Evolutionary conservation across 1,140 invertebrate species (phyloP), one percentile per base, ranked within the genome.

Genomic region (Mercenaria mercenaria): DNA sequence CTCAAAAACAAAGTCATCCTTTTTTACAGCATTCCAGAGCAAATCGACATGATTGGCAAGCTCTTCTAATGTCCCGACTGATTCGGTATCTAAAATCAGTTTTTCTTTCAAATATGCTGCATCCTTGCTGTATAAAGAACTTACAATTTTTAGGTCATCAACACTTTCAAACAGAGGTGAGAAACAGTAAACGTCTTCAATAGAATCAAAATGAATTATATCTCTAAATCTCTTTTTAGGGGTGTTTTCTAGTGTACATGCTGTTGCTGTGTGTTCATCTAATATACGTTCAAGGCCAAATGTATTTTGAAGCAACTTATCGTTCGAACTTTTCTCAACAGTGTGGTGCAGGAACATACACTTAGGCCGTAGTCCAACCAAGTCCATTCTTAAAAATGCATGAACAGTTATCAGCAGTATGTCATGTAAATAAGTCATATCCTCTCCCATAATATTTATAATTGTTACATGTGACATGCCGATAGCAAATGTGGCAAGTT

Each of bases 401-500:
- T 64, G 69, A n/a, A 82, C 79, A 32, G 67, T 50, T 69, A 90
- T 90, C 87, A 69, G 77, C 15, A 90, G 56, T 2, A 90, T 72
- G 20, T 90, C 84, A 26, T 52, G 59, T 23, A 90, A 52, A 23
- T 90, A 76, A 13, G 20, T 13, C 10, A 39, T 72, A 34, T 72
- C 59, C 76, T 90, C 89, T 10, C 84, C 89, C 50, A 69, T 82
- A 20, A 90, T 76, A 39, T 90, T 90, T 18, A 90, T 32, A 26
- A 90, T 61, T 13, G 77, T 76, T 4, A 87, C 74, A 34, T 90
- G 47, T 11, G 43, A 83, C 13, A 90, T 18, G 23, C 89, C 89
- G 23, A 83, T 82, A n/a, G 87, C 50, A 29, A 90, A 80, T 37
- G 83, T 87, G 0, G 89, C 84, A 3, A 90, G 34, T 50, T 74